Percentiles rank a stretch among this genome's conserved stretches.
Evolutionary conservation across 2,797 vertebrate genomes (phyloP).

Genomic region (Amazona ochrocephala): DNA sequence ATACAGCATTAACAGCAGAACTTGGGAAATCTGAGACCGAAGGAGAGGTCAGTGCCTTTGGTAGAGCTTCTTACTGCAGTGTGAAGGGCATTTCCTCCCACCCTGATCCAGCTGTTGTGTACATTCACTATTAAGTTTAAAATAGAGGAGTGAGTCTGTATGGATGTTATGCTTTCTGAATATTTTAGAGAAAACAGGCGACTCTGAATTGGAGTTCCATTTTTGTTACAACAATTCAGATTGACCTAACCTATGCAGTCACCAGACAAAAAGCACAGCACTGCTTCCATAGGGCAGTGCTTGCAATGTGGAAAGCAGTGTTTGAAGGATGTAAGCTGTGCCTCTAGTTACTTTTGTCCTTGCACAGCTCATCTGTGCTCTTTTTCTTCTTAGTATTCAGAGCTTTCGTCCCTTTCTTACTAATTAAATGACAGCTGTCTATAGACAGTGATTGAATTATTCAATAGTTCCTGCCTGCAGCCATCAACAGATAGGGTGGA

Average conservation of each 20-base stretch:
- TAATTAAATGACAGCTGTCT: constrained; percentile 68
- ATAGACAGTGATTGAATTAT: constrained; percentile 62
- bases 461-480: constrained; percentile 64
- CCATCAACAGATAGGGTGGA: constrained; percentile 45
- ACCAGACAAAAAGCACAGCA: background rate
- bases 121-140: background rate
- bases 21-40: background rate
- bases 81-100: background rate
- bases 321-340: background rate
- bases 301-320: background rate
- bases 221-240: background rate
- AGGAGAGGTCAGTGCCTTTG: background rate
- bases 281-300: background rate
- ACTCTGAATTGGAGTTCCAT: background rate
- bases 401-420: constrained; percentile 23
- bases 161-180: background rate
- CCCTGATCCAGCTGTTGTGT: background rate
- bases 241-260: background rate
- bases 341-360: background rate
- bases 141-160: background rate
- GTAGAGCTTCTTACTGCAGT: background rate
- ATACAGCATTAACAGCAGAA: background rate
- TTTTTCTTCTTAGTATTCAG: constrained; percentile 34
- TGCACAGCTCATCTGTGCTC: background rate
- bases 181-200: background rate